Evolutionary conservation across 2,113 vertebrate genomes (phyloP), one percentile per base, ranked within the genome.

Genomic region (Solea solea): DNA sequence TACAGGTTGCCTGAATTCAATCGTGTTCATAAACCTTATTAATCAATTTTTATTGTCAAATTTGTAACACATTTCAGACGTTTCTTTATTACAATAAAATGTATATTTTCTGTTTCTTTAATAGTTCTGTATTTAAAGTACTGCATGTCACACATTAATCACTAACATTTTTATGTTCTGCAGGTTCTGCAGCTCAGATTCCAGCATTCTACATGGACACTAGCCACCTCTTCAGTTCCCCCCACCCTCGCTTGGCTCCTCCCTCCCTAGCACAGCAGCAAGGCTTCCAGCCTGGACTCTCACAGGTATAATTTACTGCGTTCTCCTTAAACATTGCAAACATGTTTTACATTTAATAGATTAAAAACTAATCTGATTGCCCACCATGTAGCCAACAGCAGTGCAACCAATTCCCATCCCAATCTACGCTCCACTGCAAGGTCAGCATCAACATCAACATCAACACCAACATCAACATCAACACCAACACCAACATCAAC

Each of bases 161-260:
- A 39, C 42, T 76, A 13, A 69, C 25, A 6, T 64, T 49, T 25
- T 9, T n/a, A 3, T 46, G 13, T 59, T 69, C 1, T 76, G 5
- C 16, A 93, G 93, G 93, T 77, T 90, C 91, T 94, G 45, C 93
- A 94, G 96, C 96, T 89, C 98, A 98, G 88, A 98, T 98, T 74
- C 96, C 98, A 70, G 94, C 98, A 0, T 99, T 98, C 89, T 99
- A 99, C 61, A 97, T 99, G 97, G 98, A 99, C 85, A 98, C 97
- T n/a, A 98, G 96, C 88, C 98, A 99, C 55, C 88, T 99, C 0
- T 99, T 99, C 92, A 96, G 88, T 40, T 94, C 95, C 11, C 97
- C 98, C 0, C 98, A 99, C 40, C 95, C 97, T 0, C 95, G 98
- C 9, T 64, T 99, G 83, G 97, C 95, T 42, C 96, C 97, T 0